These are phyloP conservation scores for Xylota sylvarum DNA, from an alignment of 2,888 invertebrate species.

Conservation along the genomic window DNA sequence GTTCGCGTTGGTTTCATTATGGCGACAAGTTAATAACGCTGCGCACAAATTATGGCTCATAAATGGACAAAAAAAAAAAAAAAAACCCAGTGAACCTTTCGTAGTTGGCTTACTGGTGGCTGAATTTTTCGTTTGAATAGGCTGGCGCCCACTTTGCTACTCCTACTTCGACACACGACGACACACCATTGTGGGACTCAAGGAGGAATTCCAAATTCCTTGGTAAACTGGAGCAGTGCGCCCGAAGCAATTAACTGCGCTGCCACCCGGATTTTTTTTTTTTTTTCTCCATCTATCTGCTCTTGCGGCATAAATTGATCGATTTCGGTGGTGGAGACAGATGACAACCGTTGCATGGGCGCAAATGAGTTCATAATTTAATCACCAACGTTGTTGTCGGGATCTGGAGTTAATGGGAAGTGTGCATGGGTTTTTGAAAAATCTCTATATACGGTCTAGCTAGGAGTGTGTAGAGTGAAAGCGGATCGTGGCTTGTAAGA, in stretches of 20 bases:
- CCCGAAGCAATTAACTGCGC: slow-evolving; percentile 68
- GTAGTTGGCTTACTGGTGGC: slow-evolving; percentile 14
- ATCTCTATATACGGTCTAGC: background rate
- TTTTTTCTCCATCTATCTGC: slow-evolving; percentile 8
- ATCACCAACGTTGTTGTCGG: slow-evolving; percentile 50
- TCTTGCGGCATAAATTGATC: slow-evolving; percentile 56
- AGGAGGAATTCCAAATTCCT: slow-evolving; percentile 72
- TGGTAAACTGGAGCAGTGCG: slow-evolving; percentile 62
- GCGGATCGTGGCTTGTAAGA: slow-evolving; percentile 2
- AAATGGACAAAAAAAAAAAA: slow-evolving; percentile 36
- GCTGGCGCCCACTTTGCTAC: slow-evolving; percentile 72
- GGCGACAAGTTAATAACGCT: slow-evolving; percentile 75
- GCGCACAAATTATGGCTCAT: slow-evolving; percentile 65
- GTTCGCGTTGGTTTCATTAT: slow-evolving; percentile 62
- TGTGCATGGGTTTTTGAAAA: background rate
- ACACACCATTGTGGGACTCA: slow-evolving; percentile 59
- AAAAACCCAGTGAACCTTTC: background rate
- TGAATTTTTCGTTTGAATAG: slow-evolving; percentile 50
- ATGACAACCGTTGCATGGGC: slow-evolving; percentile 72
- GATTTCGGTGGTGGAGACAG: slow-evolving; percentile 70
- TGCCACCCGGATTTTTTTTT: slow-evolving; percentile 43
- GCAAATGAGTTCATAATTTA: slow-evolving; percentile 76
- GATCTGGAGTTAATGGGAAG: slow-evolving; percentile 56
- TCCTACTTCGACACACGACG: slow-evolving; percentile 63
- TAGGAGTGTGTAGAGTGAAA: slow-evolving; percentile 31